phyloP scores from a whole-genome alignment of 2,797 vertebrate species.

The Hydrocynus forskahlii region DNA sequence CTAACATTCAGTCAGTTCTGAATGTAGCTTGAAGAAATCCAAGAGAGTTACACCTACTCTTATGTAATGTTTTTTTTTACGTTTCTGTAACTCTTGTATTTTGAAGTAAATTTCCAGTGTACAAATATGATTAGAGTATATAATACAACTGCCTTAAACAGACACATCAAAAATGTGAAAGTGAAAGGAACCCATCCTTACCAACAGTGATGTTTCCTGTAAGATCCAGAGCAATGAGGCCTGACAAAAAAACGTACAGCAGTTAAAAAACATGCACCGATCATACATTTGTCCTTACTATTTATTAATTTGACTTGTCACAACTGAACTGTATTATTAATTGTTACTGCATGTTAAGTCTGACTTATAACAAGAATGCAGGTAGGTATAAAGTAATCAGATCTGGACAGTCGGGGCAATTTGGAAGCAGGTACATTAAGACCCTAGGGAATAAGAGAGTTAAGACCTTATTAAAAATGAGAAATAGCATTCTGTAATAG shows the following conservation, averaged over 20 bases:
- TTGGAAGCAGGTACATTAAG: no score
- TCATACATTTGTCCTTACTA: neutral
- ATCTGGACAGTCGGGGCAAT: neutral
- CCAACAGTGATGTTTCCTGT: slow-evolving; percentile 61
- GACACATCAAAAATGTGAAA: neutral
- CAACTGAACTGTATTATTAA: neutral
- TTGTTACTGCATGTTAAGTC: neutral
- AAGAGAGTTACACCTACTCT: no score
- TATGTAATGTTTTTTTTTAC: neutral
- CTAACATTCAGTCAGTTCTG: no score
- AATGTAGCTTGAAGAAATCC: no score
- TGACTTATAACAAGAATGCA: neutral
- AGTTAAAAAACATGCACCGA: neutral
- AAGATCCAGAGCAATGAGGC: slow-evolving; percentile 61
- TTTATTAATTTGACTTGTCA: neutral
- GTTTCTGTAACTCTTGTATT: no score
- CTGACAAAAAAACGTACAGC: slow-evolving; percentile 19
- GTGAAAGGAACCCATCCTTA: slow-evolving; percentile 37
- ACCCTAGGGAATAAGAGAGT: neutral
- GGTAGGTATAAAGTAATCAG: neutral
- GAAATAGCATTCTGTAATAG: neutral
- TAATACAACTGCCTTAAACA: neutral
- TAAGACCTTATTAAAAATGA: neutral
- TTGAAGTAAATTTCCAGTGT: neutral
- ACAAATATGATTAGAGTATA: neutral